Conservation (phyloP, 2,888 invertebrate species). For the Dione vanillae region DNA sequence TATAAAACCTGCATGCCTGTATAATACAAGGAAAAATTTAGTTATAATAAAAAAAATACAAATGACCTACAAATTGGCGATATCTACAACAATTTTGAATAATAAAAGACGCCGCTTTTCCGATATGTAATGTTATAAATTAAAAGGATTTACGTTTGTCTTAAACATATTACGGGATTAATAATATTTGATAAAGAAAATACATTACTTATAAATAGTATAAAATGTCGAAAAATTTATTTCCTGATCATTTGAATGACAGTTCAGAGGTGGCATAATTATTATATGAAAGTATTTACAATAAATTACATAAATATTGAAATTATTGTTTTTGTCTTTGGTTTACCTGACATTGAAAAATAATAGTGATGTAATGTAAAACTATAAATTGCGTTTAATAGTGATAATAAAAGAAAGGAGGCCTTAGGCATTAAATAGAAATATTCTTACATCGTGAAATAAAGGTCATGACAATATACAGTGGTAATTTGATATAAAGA, state of each 20-base stretch:
- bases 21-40: no score
- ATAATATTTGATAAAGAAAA: neutral
- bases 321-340: neutral
- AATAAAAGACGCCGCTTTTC: neutral
- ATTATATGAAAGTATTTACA: neutral
- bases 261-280: neutral
- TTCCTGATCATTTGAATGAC: neutral
- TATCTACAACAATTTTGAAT: neutral
- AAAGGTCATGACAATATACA: neutral
- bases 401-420: neutral
- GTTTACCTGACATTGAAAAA: neutral
- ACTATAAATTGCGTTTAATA: neutral
- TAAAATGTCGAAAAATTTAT: neutral
- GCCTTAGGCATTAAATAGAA: neutral
- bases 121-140: constrained; percentile 5
- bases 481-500: no score
- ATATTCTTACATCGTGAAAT: neutral
- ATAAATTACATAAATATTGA: neutral
- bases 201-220: neutral
- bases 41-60: neutral
- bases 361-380: no score
- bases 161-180: neutral
- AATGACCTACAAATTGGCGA: neutral
- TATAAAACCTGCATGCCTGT: no score
- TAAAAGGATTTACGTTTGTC: neutral